Evolutionary conservation across 2,797 vertebrate species (phyloP).

Genomic region (Alectoris magna): DNA sequence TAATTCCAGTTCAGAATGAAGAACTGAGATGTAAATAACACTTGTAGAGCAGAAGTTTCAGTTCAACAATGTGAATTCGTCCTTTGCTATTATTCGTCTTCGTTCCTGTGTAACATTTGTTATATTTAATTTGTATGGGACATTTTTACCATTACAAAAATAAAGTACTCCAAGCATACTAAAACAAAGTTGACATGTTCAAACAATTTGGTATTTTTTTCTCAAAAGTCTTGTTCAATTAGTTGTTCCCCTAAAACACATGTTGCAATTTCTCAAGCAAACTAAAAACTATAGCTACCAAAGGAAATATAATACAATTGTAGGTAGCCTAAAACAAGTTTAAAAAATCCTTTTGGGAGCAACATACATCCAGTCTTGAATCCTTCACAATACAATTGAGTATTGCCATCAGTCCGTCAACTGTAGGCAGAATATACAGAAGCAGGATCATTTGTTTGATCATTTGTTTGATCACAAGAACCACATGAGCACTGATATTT

Average conservation of each 20-base stretch:
- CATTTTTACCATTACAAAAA: neutral
- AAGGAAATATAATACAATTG: neutral
- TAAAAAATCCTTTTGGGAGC: neutral
- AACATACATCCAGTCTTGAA: neutral
- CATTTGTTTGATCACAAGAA: neutral
- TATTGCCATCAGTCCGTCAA: neutral
- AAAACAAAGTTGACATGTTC: neutral
- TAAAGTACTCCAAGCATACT: neutral
- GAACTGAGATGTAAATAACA: neutral
- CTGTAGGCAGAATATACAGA: neutral
- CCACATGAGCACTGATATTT: neutral
- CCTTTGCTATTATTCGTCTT: neutral
- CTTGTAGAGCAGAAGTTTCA: neutral
- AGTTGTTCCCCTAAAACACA: neutral
- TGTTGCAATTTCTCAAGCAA: neutral
- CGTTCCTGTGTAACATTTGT: neutral
- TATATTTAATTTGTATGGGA: neutral
- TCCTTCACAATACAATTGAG: neutral
- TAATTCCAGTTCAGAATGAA: neutral
- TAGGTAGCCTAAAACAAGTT: neutral
- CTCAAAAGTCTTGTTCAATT: neutral
- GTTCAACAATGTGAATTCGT: neutral
- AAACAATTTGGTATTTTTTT: neutral
- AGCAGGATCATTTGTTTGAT: neutral
- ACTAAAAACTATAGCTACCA: neutral